phyloP scores from a whole-genome alignment of 2,797 vertebrate genomes.

The Pipistrellus kuhlii region DNA sequence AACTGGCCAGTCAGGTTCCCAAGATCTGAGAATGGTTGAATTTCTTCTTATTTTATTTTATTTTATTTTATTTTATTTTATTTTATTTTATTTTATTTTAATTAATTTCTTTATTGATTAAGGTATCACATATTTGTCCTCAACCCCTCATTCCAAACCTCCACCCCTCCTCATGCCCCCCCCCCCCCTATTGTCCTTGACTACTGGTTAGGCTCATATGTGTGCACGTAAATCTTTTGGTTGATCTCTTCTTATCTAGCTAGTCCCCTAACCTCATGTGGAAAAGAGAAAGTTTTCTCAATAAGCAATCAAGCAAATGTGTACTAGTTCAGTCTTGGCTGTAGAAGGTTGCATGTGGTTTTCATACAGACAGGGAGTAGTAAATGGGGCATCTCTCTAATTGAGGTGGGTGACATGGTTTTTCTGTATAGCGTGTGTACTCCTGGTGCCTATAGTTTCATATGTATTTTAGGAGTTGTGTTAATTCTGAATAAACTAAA shows the following conservation, averaged over 20 bases:
- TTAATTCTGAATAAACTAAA: slow-evolving; percentile 22
- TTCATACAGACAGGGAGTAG: background rate
- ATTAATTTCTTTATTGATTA: too few relatives aligned
- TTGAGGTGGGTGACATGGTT: background rate
- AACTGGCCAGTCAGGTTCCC: background rate
- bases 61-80: too few relatives aligned
- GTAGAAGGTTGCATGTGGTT: background rate
- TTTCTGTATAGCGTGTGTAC: background rate
- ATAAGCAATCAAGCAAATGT: background rate
- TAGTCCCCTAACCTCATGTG: background rate
- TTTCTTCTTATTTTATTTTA: background rate
- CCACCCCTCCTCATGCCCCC: too few relatives aligned
- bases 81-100: background rate
- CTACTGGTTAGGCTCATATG: too few relatives aligned
- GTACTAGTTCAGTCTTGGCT: background rate
- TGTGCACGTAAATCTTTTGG: too few relatives aligned
- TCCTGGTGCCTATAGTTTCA: background rate
- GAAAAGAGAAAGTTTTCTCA: slow-evolving; percentile 13
- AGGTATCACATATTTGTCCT: too few relatives aligned
- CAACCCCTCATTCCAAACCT: too few relatives aligned
- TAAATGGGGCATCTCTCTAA: background rate
- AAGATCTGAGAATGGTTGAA: background rate
- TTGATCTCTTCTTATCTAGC: background rate
- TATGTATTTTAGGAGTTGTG: background rate
- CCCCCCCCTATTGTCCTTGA: too few relatives aligned